These are phyloP conservation scores for Sphaeramia orbicularis DNA, from an alignment of 2,797 vertebrate species.

Conservation along the genomic window DNA sequence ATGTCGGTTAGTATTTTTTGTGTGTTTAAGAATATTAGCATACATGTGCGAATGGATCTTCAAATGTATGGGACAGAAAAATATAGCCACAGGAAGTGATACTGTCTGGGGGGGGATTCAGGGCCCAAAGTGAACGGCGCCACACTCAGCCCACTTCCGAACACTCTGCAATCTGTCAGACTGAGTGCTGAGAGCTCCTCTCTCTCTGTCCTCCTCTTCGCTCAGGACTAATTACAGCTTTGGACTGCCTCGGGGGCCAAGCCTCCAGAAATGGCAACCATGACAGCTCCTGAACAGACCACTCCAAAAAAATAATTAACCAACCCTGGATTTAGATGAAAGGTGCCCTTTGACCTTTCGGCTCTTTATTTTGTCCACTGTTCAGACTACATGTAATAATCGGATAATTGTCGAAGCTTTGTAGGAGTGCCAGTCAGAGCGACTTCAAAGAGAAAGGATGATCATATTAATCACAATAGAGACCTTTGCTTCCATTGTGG, in stretches of 20 bases:
- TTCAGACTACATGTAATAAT: constrained; percentile 65
- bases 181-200: constrained; percentile 75
- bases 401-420: constrained; percentile 46
- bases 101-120: constrained; percentile 37
- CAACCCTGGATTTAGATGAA: constrained; percentile 69
- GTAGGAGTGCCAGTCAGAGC: constrained; percentile 38
- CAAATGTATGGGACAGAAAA: constrained; percentile 37
- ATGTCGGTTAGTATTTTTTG: constrained; percentile 4
- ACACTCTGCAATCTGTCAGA: constrained; percentile 74
- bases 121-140: constrained; percentile 65
- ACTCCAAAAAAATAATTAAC: constrained; percentile 65
- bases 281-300: constrained; percentile 62
- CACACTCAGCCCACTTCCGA: constrained; percentile 73
- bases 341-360: constrained; percentile 58
- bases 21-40: constrained; percentile 28
- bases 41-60: constrained; percentile 33
- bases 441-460: constrained; percentile 64
- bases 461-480: constrained; percentile 63
- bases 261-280: constrained; percentile 67
- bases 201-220: constrained; percentile 64
- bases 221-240: constrained; percentile 78
- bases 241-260: constrained; percentile 63
- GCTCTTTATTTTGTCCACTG: constrained; percentile 53
- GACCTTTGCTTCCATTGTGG: constrained; percentile 47
- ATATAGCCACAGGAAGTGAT: constrained; percentile 59